phyloP scores from a whole-genome alignment of 2,888 invertebrate genomes.

The Empis stercorea region DNA sequence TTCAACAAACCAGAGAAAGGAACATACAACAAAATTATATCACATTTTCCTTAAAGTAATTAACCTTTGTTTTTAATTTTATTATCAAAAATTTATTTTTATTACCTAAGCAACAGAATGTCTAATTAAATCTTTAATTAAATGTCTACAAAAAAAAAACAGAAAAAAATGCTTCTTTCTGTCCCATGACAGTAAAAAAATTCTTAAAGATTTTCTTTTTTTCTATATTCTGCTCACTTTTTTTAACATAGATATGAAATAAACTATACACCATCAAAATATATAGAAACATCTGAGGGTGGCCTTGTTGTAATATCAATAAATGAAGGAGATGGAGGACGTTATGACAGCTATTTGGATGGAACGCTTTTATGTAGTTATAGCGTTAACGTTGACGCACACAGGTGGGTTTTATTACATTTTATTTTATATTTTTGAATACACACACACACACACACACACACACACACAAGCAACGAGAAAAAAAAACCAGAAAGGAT shows the following conservation, averaged over 20 bases:
- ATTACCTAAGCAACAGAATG: too few relatives aligned
- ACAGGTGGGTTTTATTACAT: conserved; percentile 43
- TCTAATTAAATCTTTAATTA: too few relatives aligned
- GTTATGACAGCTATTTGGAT: conserved; percentile 85
- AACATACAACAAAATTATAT: not conserved
- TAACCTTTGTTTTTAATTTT: too few relatives aligned
- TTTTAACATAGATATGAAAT: conserved; percentile 31
- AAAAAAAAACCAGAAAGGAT: too few relatives aligned
- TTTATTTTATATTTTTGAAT: not conserved
- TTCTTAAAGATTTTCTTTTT: not conserved
- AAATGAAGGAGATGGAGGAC: conserved; percentile 76
- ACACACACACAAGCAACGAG: too few relatives aligned
- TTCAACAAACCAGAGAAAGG: too few relatives aligned
- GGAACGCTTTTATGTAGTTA: conserved; percentile 79
- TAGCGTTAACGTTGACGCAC: conserved; percentile 84
- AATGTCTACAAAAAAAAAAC: too few relatives aligned
- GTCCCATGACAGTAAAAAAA: too few relatives aligned
- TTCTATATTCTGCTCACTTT: not conserved
- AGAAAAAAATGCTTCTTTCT: too few relatives aligned
- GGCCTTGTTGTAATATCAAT: conserved; percentile 81
- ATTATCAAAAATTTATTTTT: too few relatives aligned
- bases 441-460: not conserved
- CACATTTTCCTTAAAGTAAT: not conserved
- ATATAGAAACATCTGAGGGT: conserved; percentile 85
- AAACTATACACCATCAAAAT: conserved; percentile 67